phyloP scores from a whole-genome alignment of 2,888 invertebrate genomes.

The Drosophila borborema region DNA sequence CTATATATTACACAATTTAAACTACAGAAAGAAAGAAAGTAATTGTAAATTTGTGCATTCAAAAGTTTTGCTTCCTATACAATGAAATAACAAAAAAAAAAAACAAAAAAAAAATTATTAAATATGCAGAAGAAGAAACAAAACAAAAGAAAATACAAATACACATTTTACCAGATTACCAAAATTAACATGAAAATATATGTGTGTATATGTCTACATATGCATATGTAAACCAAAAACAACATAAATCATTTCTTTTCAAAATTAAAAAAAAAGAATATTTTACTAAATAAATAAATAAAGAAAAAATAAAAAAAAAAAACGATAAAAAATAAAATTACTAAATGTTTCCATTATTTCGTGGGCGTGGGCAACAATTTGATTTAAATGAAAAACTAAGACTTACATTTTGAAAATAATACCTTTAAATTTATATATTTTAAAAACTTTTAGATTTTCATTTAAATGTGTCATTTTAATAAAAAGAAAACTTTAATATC shows the following conservation, averaged over 20 bases:
- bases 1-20: slow-evolving; percentile 67
- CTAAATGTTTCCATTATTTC: slow-evolving; percentile 6
- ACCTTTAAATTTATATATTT: too few relatives aligned
- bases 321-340: slow-evolving; percentile 60
- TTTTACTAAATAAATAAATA: slow-evolving; percentile 80
- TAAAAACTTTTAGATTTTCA: too few relatives aligned
- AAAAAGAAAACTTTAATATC: background rate
- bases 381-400: background rate
- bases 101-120: slow-evolving; percentile 36
- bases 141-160: slow-evolving; percentile 19
- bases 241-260: slow-evolving; percentile 64
- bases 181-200: slow-evolving; percentile 62
- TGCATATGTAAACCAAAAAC: slow-evolving; percentile 57
- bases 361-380: background rate
- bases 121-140: slow-evolving; percentile 18
- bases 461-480: too few relatives aligned
- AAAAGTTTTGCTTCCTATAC: slow-evolving; percentile 77
- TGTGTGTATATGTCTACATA: slow-evolving; percentile 52
- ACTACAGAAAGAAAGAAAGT: slow-evolving; percentile 47
- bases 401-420: too few relatives aligned
- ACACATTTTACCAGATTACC: slow-evolving; percentile 68
- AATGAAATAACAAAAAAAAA: slow-evolving; percentile 62
- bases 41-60: slow-evolving; percentile 74
- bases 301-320: slow-evolving; percentile 66
- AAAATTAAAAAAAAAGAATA: slow-evolving; percentile 63